Evolutionary conservation across 2,888 invertebrate genomes (phyloP).

Genomic region (Dasysyrphus albostriatus): DNA sequence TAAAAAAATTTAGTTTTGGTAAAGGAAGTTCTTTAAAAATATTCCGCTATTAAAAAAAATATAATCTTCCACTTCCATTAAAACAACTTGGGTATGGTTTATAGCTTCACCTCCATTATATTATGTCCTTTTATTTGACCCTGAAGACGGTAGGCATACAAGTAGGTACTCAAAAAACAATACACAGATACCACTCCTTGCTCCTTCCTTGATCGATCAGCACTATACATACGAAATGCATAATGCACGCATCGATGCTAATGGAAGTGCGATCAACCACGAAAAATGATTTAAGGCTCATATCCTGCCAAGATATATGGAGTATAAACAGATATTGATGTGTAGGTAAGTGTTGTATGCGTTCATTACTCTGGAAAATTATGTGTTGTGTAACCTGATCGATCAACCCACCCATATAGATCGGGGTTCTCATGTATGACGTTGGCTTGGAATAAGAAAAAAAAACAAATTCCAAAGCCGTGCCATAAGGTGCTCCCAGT

Average conservation of each 20-base stretch:
- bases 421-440: constrained; percentile 42
- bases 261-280: constrained; percentile 76
- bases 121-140: constrained; percentile 69
- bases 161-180: not conserved
- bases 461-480: not conserved
- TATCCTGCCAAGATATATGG: constrained; percentile 72
- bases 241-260: constrained; percentile 63
- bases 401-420: constrained; percentile 66
- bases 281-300: constrained; percentile 77
- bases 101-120: constrained; percentile 49
- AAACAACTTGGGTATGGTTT: constrained; percentile 53
- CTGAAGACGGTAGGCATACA: constrained; percentile 22
- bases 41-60: constrained; percentile 26
- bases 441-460: not conserved
- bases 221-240: constrained; percentile 34
- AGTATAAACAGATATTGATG: not conserved
- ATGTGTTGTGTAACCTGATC: constrained; percentile 69
- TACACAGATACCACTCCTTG: constrained; percentile 2
- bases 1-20: not conserved
- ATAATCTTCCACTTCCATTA: constrained; percentile 48
- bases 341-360: constrained; percentile 12
- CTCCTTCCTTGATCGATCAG: constrained; percentile 44
- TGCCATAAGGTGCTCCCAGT: constrained; percentile 69
- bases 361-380: constrained; percentile 63
- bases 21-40: constrained; percentile 57